These are phyloP conservation scores for Globodera rostochiensis DNA, from an alignment of 1,140 invertebrate species.

Conservation along the genomic window DNA sequence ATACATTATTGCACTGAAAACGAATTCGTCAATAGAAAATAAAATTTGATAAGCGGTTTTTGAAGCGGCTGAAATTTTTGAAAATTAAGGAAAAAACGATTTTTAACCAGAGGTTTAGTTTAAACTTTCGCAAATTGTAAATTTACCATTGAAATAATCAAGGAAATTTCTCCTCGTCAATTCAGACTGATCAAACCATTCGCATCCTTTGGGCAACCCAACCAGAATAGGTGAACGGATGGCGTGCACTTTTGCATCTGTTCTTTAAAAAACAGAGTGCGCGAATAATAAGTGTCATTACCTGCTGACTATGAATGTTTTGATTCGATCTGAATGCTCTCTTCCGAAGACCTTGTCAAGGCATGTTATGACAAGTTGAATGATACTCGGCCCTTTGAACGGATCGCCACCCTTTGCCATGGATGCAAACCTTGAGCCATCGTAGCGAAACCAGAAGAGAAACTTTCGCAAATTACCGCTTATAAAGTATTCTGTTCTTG, in stretches of 20 bases:
- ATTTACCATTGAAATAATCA: slow-evolving; percentile 33
- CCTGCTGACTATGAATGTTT: slow-evolving; percentile 16
- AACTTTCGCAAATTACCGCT: slow-evolving; percentile 18
- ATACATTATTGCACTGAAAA: too few species aligned
- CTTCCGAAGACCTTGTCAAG: slow-evolving; percentile 1
- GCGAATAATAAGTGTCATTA: neutral
- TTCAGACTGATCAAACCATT: slow-evolving; percentile 7
- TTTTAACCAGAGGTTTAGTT: too few species aligned
- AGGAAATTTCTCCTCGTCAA: slow-evolving; percentile 25
- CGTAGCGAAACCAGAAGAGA: slow-evolving; percentile 53
- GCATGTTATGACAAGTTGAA: slow-evolving; percentile 11
- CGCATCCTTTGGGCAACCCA: slow-evolving; percentile 38
- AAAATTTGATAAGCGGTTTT: too few species aligned
- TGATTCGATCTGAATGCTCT: neutral
- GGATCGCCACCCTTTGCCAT: slow-evolving; percentile 49
- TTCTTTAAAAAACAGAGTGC: slow-evolving; percentile 34
- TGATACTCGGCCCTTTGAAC: slow-evolving; percentile 6
- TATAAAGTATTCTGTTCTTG: neutral
- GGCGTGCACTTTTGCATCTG: slow-evolving; percentile 54
- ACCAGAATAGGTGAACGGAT: slow-evolving; percentile 44
- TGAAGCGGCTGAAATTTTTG: too few species aligned
- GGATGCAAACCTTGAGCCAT: slow-evolving; percentile 53
- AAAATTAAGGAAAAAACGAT: too few species aligned
- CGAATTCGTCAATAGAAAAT: too few species aligned
- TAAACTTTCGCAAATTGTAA: neutral